Percentiles rank a stretch among this genome's conserved stretches.
Conservation (phyloP, 2,113 vertebrate species). For the Python bivittatus region DNA sequence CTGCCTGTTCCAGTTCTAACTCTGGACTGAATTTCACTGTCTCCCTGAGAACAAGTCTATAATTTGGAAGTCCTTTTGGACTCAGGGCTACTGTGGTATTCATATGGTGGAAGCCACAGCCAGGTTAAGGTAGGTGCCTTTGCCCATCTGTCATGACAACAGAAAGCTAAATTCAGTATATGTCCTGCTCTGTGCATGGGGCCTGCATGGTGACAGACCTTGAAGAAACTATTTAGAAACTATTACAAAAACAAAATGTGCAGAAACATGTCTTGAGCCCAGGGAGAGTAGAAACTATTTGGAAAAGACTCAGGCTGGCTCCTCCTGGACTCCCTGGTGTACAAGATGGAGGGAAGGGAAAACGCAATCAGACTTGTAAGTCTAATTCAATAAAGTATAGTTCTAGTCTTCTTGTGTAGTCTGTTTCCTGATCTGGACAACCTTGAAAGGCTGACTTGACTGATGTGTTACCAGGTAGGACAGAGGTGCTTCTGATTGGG, state of each 20-base stretch:
- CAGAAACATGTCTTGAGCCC: not conserved
- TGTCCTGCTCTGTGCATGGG: not conserved
- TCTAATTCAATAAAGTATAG: not conserved
- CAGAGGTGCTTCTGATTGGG: not conserved
- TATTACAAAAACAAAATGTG: not conserved
- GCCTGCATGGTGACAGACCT: not conserved
- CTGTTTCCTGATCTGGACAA: not conserved
- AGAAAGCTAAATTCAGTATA: not conserved
- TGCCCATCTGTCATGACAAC: not conserved
- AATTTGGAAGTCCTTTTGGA: not conserved
- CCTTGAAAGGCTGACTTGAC: not conserved
- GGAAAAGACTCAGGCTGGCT: not conserved
- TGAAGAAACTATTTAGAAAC: not conserved
- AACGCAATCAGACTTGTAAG: not conserved
- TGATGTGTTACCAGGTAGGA: not conserved
- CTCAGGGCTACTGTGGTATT: not conserved
- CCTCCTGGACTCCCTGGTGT: not conserved
- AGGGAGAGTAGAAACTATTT: not conserved
- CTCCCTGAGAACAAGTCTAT: not conserved
- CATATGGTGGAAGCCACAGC: not conserved
- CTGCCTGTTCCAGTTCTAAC: not conserved
- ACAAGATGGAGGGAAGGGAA: not conserved
- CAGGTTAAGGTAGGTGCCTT: not conserved
- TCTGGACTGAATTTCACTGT: not conserved
- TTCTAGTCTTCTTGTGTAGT: not conserved